phyloP scores from a whole-genome alignment of 1,140 invertebrate species.

The Pararge aegeria region DNA sequence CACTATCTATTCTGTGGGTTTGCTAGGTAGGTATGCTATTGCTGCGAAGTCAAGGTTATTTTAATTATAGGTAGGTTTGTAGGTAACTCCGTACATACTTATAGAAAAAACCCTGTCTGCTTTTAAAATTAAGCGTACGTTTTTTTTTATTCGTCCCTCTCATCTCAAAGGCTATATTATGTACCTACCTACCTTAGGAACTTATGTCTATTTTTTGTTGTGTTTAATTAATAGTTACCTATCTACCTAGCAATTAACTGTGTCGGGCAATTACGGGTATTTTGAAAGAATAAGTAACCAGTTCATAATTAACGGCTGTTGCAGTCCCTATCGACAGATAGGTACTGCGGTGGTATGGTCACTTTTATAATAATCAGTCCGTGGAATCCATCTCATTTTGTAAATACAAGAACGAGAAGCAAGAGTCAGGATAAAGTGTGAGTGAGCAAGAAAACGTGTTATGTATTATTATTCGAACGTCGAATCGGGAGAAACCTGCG shows the following conservation, averaged over 20 bases:
- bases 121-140: too few species aligned
- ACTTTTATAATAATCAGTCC: slow-evolving; percentile 31
- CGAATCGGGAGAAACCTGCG: slow-evolving; percentile 77
- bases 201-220: neutral
- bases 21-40: slow-evolving; percentile 8
- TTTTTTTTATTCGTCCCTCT: too few species aligned
- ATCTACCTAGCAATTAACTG: too few species aligned
- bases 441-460: slow-evolving; percentile 66
- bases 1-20: neutral
- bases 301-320: slow-evolving; percentile 29
- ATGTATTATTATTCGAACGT: slow-evolving; percentile 73
- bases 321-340: slow-evolving; percentile 21
- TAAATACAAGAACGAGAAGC: slow-evolving; percentile 62
- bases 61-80: too few species aligned
- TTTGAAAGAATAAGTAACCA: slow-evolving; percentile 17
- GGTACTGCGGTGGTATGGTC: slow-evolving; percentile 29
- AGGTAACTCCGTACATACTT: too few species aligned
- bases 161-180: too few species aligned
- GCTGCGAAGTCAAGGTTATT: too few species aligned
- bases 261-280: too few species aligned
- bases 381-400: slow-evolving; percentile 64
- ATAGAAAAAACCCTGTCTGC: too few species aligned
- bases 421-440: slow-evolving; percentile 47
- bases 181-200: neutral
- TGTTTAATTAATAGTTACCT: neutral